phyloP scores from a whole-genome alignment of 2,797 vertebrate genomes.

The Mormyrops boulengeri region DNA sequence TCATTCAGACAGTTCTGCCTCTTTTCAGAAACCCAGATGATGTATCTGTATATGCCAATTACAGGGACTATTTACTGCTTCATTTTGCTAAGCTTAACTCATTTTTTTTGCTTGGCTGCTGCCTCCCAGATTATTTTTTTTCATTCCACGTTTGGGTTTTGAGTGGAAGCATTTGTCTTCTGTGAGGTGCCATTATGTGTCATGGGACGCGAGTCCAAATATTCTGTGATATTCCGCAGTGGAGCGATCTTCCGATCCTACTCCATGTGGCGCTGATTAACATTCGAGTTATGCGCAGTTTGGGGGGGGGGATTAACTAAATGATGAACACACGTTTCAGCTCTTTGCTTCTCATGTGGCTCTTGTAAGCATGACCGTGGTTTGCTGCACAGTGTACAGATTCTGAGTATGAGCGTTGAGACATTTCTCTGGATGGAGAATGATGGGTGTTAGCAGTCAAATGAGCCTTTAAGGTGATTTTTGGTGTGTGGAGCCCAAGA shows the following conservation, averaged over 20 bases:
- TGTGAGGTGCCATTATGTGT: not conserved
- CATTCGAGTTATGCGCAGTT: not conserved
- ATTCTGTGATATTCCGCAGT: not conserved
- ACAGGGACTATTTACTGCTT: conserved; percentile 31
- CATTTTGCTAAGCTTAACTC: not conserved
- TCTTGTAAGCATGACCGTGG: not conserved
- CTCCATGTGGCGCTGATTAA: not conserved
- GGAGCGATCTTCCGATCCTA: not conserved
- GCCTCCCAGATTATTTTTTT: not conserved
- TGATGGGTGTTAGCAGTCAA: not conserved
- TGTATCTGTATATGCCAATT: conserved; percentile 18
- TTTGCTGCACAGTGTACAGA: not conserved
- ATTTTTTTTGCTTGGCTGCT: not conserved
- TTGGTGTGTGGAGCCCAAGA: not conserved
- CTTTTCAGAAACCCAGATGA: not conserved
- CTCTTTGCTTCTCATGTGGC: not conserved
- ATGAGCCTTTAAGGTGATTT: not conserved
- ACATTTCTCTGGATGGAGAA: not conserved
- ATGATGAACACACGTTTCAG: not conserved
- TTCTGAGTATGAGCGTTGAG: not conserved
- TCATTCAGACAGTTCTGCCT: not conserved
- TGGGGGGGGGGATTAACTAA: not conserved
- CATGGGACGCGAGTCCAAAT: not conserved
- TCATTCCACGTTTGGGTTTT: not conserved
- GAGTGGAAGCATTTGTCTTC: not conserved